Percentiles rank a stretch among this genome's conserved stretches.
Conservation (phyloP, 2,113 vertebrate genomes). For the Elachura formosa region DNA sequence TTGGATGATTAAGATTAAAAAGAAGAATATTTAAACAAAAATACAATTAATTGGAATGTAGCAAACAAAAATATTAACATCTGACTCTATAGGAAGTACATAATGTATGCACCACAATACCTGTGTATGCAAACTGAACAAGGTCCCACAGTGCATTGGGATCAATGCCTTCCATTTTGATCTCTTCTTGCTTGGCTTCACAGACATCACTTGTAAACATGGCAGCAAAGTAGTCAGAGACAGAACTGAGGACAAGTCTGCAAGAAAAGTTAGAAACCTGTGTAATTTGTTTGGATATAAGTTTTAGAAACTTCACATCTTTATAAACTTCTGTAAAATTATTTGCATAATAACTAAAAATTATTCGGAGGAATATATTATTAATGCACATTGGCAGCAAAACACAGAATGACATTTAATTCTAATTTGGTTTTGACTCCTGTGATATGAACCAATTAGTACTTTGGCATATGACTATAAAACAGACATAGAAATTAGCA, state of each 20-base stretch:
- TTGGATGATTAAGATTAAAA: not conserved
- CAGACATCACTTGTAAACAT: conserved; percentile 84
- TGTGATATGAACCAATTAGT: not conserved
- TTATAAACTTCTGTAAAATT: not conserved
- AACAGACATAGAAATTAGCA: not conserved
- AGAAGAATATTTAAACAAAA: not conserved
- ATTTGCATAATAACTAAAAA: not conserved
- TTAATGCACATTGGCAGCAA: not conserved
- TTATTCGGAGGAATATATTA: not conserved
- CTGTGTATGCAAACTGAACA: conserved; percentile 83
- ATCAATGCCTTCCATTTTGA: conserved; percentile 84
- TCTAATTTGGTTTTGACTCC: not conserved
- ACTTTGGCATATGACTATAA: not conserved
- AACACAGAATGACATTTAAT: not conserved
- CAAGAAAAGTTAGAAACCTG: not conserved
- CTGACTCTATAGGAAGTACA: not conserved
- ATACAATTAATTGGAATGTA: not conserved
- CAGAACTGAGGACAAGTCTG: conserved; percentile 81
- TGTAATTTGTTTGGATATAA: not conserved
- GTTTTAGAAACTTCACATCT: not conserved
- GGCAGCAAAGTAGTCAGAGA: conserved; percentile 82
- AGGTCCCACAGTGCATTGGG: conserved; percentile 81
- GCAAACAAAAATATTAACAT: not conserved
- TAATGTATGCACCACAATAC: conserved; percentile 34
- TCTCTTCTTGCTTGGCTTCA: conserved; percentile 83